Base-by-base conservation (phyloP, 1,140 invertebrate genomes). In the Alviniconcha marisindica region DNA sequence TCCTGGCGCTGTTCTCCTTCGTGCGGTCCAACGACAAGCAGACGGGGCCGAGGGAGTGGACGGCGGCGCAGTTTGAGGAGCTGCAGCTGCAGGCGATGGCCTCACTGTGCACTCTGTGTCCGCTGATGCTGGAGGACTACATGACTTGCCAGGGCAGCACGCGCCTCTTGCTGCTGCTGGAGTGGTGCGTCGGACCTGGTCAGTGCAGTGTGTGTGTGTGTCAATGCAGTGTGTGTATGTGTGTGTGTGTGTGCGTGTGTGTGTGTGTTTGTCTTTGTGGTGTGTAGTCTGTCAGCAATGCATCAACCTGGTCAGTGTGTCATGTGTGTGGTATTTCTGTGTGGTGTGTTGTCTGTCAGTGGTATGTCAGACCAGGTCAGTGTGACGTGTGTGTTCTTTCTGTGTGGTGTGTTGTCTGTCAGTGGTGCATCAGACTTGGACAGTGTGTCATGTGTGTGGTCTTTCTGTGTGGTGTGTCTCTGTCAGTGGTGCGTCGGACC, bases 21-120 rank as follows among this genome's bases (percentile, higher is more conserved):
- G 91, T 93, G 36, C 86, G 90, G 51, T 85, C 90, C 38, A 93
- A 91, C 85, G 91, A 92, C 74, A 89, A 88, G 69, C 88, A 85
- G 21, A 87, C 84, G 24, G 84, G 82, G 10, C 88, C 90, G 0
- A 73, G 87, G 24, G 91, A 92, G 33, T 93, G 91, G 92, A 90
- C 89, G n/a, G 86, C 87, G 21, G 90, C 92, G 14, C 92, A 94
- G 88, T 92, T 92, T 89, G 93, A 94, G 83, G 93, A 93, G 83
- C 82, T 94, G 10, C 93, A 94, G 84, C 91, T 93, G 15, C 91
- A 91, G 51, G 92, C 92, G 0, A 89, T 94, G 85, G 84, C 90
- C 0, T 89, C 89, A 66, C 83, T 94, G 56, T 90, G 89, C 77
- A 90, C 90, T 1, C 82, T 93, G n/a, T 89, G 89, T 54, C 93